phyloP scores from a whole-genome alignment of 2,113 vertebrate species.

The Bujurquina vittata region DNA sequence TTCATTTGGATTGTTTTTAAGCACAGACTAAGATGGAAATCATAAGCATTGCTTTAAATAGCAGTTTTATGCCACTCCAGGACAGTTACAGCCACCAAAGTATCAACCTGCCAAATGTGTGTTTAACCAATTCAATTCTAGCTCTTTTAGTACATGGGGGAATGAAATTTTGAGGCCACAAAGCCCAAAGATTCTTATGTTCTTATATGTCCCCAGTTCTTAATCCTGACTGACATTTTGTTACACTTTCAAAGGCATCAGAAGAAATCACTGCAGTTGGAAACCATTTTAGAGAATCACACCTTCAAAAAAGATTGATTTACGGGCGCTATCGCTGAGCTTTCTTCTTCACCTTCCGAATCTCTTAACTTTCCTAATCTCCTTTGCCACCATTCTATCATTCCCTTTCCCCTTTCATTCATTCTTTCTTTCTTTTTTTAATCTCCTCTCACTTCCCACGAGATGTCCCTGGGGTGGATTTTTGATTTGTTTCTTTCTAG shows the following conservation, averaged over 20 bases:
- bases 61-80: neutral
- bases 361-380: neutral
- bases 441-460: neutral
- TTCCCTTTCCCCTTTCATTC: neutral
- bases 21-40: neutral
- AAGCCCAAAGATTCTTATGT: neutral
- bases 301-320: neutral
- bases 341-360: neutral
- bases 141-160: neutral
- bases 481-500: neutral
- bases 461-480: neutral
- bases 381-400: neutral
- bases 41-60: too few relatives aligned
- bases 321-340: neutral
- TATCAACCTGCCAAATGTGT: neutral
- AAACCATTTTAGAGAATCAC: neutral
- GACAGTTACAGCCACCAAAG: neutral
- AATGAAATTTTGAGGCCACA: neutral
- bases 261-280: neutral
- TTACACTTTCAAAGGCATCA: neutral
- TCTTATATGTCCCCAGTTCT: neutral
- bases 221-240: neutral
- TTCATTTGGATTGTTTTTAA: too few relatives aligned
- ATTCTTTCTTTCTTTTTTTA: neutral
- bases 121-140: neutral